Evolutionary conservation across 2,888 invertebrate genomes (phyloP).

Genomic region (Sesia bembeciformis): DNA sequence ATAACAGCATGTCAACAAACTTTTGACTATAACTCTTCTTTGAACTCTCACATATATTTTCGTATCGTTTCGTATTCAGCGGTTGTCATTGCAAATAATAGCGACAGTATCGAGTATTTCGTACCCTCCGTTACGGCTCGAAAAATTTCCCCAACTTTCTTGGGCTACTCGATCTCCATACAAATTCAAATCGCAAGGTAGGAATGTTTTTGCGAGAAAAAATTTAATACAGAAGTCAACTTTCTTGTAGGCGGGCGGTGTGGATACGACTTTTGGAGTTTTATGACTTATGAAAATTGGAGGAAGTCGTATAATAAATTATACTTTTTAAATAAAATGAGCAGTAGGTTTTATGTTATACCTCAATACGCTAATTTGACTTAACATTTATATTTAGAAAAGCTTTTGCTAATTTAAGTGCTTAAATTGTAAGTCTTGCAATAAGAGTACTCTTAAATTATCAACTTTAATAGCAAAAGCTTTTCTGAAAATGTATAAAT

Average conservation of each 20-base stretch:
- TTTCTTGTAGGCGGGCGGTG: not conserved
- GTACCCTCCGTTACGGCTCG: slow-evolving; percentile 7
- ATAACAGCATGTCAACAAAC: slow-evolving; percentile 3
- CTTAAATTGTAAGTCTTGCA: too few relatives aligned
- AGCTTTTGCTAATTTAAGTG: too few relatives aligned
- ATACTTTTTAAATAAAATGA: too few relatives aligned
- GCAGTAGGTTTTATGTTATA: too few relatives aligned
- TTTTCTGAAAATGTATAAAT: too few relatives aligned
- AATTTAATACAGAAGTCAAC: slow-evolving; percentile 10
- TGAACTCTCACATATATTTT: slow-evolving; percentile 6
- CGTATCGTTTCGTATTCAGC: slow-evolving; percentile 10
- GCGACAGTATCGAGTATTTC: slow-evolving; percentile 4
- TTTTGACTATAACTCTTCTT: slow-evolving; percentile 2
- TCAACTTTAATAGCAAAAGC: too few relatives aligned
- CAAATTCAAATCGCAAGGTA: slow-evolving; percentile 20
- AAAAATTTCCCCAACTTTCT: slow-evolving; percentile 9
- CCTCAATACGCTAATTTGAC: too few relatives aligned
- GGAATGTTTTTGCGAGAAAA: slow-evolving; percentile 16
- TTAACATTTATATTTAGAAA: too few relatives aligned
- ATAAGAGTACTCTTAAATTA: too few relatives aligned
- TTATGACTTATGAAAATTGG: not conserved
- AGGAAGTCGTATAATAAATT: too few relatives aligned
- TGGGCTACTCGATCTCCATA: slow-evolving; percentile 11
- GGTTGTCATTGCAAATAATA: slow-evolving; percentile 7
- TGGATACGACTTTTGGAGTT: not conserved